These are phyloP conservation scores for Sericinus montela DNA, from an alignment of 2,888 invertebrate species.

Conservation along the genomic window DNA sequence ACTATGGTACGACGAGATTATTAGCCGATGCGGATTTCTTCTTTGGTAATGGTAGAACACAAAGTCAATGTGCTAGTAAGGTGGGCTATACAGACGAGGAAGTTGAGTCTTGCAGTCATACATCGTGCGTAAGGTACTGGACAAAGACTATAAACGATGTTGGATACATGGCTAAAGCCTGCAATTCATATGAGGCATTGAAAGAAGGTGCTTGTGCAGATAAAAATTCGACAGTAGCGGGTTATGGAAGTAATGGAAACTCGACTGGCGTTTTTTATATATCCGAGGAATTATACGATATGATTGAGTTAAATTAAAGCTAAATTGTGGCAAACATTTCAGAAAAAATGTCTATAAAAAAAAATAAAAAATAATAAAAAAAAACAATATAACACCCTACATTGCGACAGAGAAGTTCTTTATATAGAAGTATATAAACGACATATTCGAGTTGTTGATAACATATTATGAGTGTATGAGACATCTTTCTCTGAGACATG, in stretches of 20 bases:
- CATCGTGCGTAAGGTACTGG: constrained; percentile 58
- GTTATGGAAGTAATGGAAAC: constrained; percentile 64
- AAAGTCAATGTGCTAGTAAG: constrained; percentile 72
- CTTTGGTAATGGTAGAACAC: constrained; percentile 73
- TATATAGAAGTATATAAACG: too few species aligned
- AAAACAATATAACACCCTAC: too few species aligned
- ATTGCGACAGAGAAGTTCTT: too few species aligned
- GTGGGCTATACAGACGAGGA: constrained; percentile 49
- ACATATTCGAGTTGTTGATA: too few species aligned
- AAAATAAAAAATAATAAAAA: too few species aligned
- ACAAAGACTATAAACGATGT: constrained; percentile 50
- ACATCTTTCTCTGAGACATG: too few species aligned
- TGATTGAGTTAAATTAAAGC: constrained; percentile 9
- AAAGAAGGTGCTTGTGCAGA: constrained; percentile 49
- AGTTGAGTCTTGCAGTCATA: constrained; percentile 65
- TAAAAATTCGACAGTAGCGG: constrained; percentile 58
- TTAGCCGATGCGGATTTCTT: constrained; percentile 80
- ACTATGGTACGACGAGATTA: constrained; percentile 67
- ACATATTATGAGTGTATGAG: too few species aligned
- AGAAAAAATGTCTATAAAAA: too few species aligned
- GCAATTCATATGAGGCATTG: constrained; percentile 54
- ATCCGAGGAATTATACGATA: constrained; percentile 49
- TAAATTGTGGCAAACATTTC: too few species aligned
- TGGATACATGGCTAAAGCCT: constrained; percentile 55
- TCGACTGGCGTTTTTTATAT: constrained; percentile 64